A percentile compares a stretch with the other conserved stretches of the same genome.
phyloP scores from a whole-genome alignment of 2,113 vertebrate genomes.

The Brienomyrus longianalis region DNA sequence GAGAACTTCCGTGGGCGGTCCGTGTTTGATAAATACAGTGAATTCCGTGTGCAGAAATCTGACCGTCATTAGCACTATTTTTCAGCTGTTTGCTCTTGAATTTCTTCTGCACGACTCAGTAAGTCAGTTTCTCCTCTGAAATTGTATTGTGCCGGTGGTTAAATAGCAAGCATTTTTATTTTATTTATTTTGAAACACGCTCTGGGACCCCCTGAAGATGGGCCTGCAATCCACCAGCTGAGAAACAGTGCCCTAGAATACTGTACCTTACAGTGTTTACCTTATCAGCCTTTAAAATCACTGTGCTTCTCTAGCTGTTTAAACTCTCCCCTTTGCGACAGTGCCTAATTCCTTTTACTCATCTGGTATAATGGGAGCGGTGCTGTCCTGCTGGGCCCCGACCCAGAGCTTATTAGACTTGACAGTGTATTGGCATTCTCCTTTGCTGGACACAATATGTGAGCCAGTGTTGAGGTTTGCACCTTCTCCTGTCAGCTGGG shows the following conservation, averaged over 20 bases:
- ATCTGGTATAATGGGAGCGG: background rate
- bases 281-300: background rate
- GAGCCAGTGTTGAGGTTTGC: background rate
- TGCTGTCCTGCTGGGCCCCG: background rate
- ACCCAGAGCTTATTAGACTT: background rate
- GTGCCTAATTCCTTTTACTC: background rate
- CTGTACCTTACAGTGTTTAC: background rate
- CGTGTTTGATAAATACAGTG: background rate
- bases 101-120: background rate
- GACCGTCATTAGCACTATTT: background rate
- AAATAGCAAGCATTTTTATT: background rate
- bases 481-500: constrained; percentile 20
- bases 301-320: background rate
- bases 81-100: background rate
- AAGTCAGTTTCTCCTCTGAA: background rate
- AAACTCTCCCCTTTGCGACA: background rate
- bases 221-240: background rate
- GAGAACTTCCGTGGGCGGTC: background rate
- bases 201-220: background rate
- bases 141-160: background rate
- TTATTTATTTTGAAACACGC: background rate
- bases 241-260: background rate
- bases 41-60: background rate
- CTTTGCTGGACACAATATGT: background rate
- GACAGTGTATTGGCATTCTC: background rate